Evolutionary conservation across 2,797 vertebrate species (phyloP), one percentile per base, ranked within the genome.

Genomic region (Propithecus deckenii): DNA sequence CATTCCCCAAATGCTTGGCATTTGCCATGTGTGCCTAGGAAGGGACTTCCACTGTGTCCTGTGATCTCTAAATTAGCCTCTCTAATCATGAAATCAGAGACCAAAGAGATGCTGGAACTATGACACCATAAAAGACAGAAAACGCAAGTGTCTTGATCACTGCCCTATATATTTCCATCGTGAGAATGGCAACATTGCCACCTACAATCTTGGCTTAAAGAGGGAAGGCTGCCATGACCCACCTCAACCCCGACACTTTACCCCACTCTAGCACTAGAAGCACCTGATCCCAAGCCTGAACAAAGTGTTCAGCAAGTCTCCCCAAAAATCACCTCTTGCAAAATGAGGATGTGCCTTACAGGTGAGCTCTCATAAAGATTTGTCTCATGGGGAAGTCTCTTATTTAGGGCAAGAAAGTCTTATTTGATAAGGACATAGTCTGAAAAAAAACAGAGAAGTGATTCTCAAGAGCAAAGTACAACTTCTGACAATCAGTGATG

Each of bases 221-320:
- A 67, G 38, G 5, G 20, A 3, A 46, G 61, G 32, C 11, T 10
- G 3, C 17, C 0, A 2, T 2, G 35, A 75, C 18, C 78, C 23
- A 5, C 17, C 1, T 5, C 20, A 5, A 25, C 11, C 38, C 2
- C 18, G 8, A 28, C 0, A 25, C 30, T 2, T 4, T 23, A 14
- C 48, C 35, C 28, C 10, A 0, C 28, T 28, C 65, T 4, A 22
- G 38, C 0, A 6, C 74, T 7, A 17, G 38, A 13, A 83, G 25
- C 23, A 25, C 14, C 23, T 55, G 5, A 41, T 12, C 41, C 83
- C 4, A 17, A 25, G 4, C 2, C 13, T 43, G n/a, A 79, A 52
- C 13, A 30, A 50, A n/a, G 25, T 0, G 13, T 4, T 55, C 7
- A 8, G 1, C 8, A 28, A 65, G 30, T 15, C 46, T 50, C 72